Evolutionary conservation across 2,888 invertebrate genomes (phyloP).

Genomic region (Onchidella celtica): DNA sequence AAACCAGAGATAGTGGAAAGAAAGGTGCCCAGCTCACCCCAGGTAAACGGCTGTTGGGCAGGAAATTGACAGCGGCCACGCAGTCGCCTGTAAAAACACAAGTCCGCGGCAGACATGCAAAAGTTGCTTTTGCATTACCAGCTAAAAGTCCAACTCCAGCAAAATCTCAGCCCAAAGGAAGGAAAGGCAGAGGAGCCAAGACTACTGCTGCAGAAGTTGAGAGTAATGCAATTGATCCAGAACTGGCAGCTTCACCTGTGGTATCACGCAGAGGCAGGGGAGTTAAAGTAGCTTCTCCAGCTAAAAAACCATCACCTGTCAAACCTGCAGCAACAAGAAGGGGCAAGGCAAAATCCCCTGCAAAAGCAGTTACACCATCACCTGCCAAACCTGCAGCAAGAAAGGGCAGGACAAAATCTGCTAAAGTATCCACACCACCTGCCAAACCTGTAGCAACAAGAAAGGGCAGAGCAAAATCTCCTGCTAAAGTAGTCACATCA

Average conservation of each 20-base stretch:
- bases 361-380: neutral
- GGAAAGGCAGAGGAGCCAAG: neutral
- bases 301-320: neutral
- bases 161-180: neutral
- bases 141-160: conserved; percentile 16
- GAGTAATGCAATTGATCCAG: no score
- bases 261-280: neutral
- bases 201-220: neutral
- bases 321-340: neutral
- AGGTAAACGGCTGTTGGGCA: no score
- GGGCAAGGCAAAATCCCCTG: neutral
- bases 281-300: neutral
- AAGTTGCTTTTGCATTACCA: no score
- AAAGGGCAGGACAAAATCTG: neutral
- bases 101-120: neutral
- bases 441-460: neutral
- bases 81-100: neutral
- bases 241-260: neutral
- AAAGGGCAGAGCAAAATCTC: neutral
- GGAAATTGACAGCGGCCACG: no score
- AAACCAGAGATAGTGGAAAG: no score
- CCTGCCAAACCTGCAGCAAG: conserved; percentile 7
- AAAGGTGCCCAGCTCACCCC: no score
- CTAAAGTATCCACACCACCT: neutral
- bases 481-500: neutral